These are phyloP conservation scores for Heliconius cydno DNA, from an alignment of 2,888 invertebrate genomes.

Conservation along the genomic window DNA sequence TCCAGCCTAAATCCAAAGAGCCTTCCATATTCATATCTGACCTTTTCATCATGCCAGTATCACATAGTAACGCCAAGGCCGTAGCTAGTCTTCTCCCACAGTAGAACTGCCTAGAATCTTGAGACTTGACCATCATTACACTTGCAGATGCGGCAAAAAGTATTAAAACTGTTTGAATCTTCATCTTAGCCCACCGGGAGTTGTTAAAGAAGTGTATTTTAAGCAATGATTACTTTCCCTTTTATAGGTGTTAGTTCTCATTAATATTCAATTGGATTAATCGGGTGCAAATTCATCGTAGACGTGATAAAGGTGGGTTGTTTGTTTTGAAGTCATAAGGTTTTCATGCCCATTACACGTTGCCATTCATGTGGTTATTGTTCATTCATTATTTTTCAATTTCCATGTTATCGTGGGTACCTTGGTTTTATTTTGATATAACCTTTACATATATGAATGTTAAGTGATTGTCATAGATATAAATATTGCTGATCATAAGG, in stretches of 20 bases:
- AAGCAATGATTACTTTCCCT: conserved; percentile 8
- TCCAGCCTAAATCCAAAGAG: conserved; percentile 41
- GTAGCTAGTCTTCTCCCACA: conserved; percentile 46
- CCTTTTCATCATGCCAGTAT: conserved; percentile 43
- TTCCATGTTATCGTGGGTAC: background rate
- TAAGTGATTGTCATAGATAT: background rate
- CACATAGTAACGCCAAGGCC: conserved; percentile 47
- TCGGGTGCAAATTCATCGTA: conserved; percentile 11
- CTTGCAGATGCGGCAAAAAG: conserved; percentile 3
- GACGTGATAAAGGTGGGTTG: conserved; percentile 21
- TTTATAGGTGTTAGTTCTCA: conserved; percentile 33
- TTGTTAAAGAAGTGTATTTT: conserved; percentile 9
- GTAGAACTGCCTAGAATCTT: conserved; percentile 11
- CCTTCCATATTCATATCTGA: conserved; percentile 22
- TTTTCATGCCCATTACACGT: background rate
- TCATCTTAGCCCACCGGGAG: conserved; percentile 25
- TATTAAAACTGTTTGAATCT: conserved; percentile 15
- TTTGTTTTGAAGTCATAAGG: background rate
- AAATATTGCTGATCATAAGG: conserved; percentile 1
- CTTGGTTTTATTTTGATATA: background rate
- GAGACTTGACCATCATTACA: background rate
- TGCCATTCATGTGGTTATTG: background rate
- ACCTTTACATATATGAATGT: background rate
- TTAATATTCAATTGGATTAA: conserved; percentile 31
- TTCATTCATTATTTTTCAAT: background rate